phyloP scores from a whole-genome alignment of 1,140 invertebrate genomes.

The Nephotettix cincticeps region DNA sequence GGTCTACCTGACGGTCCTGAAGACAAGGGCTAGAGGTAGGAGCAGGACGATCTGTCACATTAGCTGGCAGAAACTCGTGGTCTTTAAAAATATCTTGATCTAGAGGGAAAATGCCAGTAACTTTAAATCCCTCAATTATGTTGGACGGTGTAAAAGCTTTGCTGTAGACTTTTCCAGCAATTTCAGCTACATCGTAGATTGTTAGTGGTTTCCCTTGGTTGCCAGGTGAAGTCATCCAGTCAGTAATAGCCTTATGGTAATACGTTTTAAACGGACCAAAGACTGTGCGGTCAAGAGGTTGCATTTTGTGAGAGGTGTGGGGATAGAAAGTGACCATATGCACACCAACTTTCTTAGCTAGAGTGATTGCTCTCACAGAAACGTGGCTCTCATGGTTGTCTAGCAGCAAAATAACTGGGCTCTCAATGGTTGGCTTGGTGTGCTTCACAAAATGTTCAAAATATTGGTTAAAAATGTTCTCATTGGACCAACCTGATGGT shows the following conservation, averaged over 20 bases:
- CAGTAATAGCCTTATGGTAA: constrained; percentile 36
- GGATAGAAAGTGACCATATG: constrained; percentile 42
- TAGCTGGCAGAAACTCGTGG: constrained; percentile 44
- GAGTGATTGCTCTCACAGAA: constrained; percentile 40
- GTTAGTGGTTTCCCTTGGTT: constrained; percentile 41
- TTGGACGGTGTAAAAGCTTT: constrained; percentile 42
- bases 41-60: constrained; percentile 44
- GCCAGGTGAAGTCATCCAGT: constrained; percentile 38
- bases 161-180: constrained; percentile 38
- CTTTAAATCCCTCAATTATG: constrained; percentile 43
- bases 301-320: constrained; percentile 44
- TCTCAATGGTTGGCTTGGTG: constrained; percentile 36
- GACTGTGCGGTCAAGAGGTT: constrained; percentile 45
- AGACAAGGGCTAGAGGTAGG: background rate
- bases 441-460: constrained; percentile 49
- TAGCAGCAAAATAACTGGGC: constrained; percentile 41
- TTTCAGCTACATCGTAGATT: constrained; percentile 44
- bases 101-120: constrained; percentile 44
- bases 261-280: constrained; percentile 45
- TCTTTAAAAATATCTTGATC: constrained; percentile 45
- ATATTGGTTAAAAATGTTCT: constrained; percentile 43
- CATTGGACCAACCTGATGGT: constrained; percentile 46
- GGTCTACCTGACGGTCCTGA: background rate
- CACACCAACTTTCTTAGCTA: constrained; percentile 43
- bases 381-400: constrained; percentile 48